Base-by-base conservation (phyloP, 2,113 vertebrate species). In the Acrocephalus kingi region DNA sequence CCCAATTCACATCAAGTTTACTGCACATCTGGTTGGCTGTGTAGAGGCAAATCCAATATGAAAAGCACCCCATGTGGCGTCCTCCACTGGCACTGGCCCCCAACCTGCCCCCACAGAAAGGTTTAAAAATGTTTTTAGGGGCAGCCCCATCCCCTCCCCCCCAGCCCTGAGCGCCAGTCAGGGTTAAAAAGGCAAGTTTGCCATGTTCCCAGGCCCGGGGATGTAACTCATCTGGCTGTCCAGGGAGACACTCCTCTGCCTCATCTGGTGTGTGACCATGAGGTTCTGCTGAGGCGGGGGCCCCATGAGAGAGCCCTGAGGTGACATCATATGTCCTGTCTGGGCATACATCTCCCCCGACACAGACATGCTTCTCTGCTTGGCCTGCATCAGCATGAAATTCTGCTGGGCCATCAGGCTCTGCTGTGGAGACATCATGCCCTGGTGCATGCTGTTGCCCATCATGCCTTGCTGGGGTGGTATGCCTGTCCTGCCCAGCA, bases 351-450 rank as follows among this genome's bases (percentile, higher is more conserved):
- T 99, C 89, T 99, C 99, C 21, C 98, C 99, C 0, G 98, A 98
- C 24, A 99, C 98, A 2, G 98, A 96, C 95, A 99, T 98, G 73
- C 98, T 98, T 84, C 99, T 98, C 93, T 99, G 99, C 94, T 99
- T 99, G 78, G 98, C 98, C 97, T 99, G 99, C 98, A 99, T 99
- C 98, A 99, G 98, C 99, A 99, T 99, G 97, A 99, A 98, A 98
- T 99, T 99, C 97, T 99, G 99, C 98, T 99, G 99, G 87, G 98
- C 97, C 98, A 99, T 98, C 92, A 99, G 97, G 97, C 98, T 99
- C 97, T 98, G 98, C 87, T 99, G 98, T 0, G 99, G 98, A 74
- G 99, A 98, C 98, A 99, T 98, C 98, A 99, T 98, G 87, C 98
- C 98, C 45, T 99, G 98, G 92, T 99, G 99, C 94, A 99, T 97